Conservation (phyloP, 2,113 vertebrate genomes). For the Rhombomys opimus region DNA sequence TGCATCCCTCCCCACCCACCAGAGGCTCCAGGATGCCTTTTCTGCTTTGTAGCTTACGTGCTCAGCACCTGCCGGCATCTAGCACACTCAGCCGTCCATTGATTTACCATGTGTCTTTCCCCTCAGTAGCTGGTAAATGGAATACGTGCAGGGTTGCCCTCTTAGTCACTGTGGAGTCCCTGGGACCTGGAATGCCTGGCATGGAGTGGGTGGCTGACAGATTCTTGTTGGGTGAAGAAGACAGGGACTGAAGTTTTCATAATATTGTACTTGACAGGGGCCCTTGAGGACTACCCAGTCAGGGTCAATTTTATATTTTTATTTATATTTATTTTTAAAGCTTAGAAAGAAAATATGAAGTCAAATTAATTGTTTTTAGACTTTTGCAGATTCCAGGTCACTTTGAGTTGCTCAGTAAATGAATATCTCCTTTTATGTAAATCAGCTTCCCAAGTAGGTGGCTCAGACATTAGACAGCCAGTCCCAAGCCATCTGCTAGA, state of each 20-base stretch:
- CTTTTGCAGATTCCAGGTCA: constrained; percentile 26
- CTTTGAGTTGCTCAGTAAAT: constrained; percentile 38
- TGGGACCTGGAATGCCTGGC: neutral
- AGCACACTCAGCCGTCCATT: neutral
- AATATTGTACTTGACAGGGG: neutral
- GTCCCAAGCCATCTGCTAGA: neutral
- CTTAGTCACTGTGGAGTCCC: neutral
- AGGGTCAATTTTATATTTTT: neutral
- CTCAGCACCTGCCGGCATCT: neutral
- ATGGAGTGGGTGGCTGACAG: neutral
- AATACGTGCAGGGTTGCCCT: neutral
- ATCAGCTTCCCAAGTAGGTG: neutral
- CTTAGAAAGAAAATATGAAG: neutral
- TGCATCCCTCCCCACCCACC: neutral
- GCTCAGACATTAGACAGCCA: neutral
- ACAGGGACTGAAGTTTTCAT: neutral
- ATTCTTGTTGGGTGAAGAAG: neutral
- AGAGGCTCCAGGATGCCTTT: neutral
- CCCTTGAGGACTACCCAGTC: neutral
- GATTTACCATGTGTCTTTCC: neutral
- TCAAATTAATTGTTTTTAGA: constrained; percentile 13
- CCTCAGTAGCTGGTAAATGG: neutral
- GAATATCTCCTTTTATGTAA: constrained; percentile 4
- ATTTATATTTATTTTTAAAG: neutral
- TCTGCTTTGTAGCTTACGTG: neutral